Evolutionary conservation across 2,888 invertebrate species (phyloP), one percentile per base, ranked within the genome.

Genomic region (Sphaerophoria rueppellii): DNA sequence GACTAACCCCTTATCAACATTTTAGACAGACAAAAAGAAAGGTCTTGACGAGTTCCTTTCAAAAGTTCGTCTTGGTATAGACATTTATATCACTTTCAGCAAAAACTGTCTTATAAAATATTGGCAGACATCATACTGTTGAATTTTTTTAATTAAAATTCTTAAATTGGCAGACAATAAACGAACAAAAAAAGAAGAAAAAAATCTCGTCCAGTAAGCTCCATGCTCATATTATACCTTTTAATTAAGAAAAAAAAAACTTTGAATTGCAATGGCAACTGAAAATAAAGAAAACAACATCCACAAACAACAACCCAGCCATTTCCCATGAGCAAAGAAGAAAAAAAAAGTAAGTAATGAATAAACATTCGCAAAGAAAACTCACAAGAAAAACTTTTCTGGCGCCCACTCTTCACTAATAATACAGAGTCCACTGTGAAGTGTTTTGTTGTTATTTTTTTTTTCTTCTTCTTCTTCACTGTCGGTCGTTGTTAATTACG

Each of bases 341-440:
- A 54, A 32, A 40, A 69, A 48, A 50, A 35, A 50, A 63, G 12
- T 12, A 43, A 40, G 9, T 65, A 46, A 72, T 50, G 55, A 63
- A 77, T 81, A 81, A 81, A 72, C 71, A 73, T 76, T 75, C 69
- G 32, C 48, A n/a, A 52, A 34, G 52, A 37, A 54, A 46, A 50
- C 52, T 54, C 46, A 48, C 16, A 74, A 46, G 32, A 58, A 67
- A 48, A 24, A 4, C 3, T 58, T 60, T 76, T 65, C 43, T 70
- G 35, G 14, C 52, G 52, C 75, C 50, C 63, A 69, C 69, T 37
- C 14, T 61, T 69, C 34, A 60, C 1, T 9, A 55, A 67, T 40
- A 52, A 67, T 52, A 67, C 32, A 24, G 37, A 40, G 37, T 67
- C 65, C 52, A 67, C 40, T 24, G 40, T 40, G 67, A 54, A 54